These are phyloP conservation scores for Synodontis membranacea DNA, from an alignment of 2,113 vertebrate species.

Conservation along the genomic window DNA sequence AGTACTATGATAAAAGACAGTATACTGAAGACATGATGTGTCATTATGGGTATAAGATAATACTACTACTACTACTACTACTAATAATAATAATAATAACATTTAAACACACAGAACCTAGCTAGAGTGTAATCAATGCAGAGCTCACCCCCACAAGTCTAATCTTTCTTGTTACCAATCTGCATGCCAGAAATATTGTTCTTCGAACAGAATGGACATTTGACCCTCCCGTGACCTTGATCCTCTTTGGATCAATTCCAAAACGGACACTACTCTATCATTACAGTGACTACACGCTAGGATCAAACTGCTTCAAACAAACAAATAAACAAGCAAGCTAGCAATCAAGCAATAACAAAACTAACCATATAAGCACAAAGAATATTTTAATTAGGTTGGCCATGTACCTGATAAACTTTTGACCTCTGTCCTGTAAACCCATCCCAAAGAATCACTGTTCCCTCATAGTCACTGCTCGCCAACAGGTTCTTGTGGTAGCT, in stretches of 20 bases:
- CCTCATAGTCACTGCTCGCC: conserved; percentile 99
- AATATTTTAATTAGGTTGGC: neutral
- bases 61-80: neutral
- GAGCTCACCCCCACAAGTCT: neutral
- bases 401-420: conserved; percentile 94
- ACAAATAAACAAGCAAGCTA: too few species aligned
- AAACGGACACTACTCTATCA: neutral
- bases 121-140: neutral
- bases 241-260: neutral
- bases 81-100: too few species aligned
- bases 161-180: neutral
- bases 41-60: neutral
- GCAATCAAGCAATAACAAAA: too few species aligned
- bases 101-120: neutral
- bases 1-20: neutral
- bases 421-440: conserved; percentile 97
- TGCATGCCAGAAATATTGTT: neutral
- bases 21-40: neutral
- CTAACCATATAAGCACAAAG: neutral
- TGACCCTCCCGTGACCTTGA: neutral
- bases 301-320: neutral
- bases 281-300: neutral
- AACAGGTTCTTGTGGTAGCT: conserved; percentile 99
- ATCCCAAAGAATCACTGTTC: conserved; percentile 98
- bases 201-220: neutral